Percentiles rank a stretch among this genome's conserved stretches.
These are phyloP conservation scores for Leptinotarsa juncta DNA, from an alignment of 2,888 invertebrate species.

Conservation along the genomic window DNA sequence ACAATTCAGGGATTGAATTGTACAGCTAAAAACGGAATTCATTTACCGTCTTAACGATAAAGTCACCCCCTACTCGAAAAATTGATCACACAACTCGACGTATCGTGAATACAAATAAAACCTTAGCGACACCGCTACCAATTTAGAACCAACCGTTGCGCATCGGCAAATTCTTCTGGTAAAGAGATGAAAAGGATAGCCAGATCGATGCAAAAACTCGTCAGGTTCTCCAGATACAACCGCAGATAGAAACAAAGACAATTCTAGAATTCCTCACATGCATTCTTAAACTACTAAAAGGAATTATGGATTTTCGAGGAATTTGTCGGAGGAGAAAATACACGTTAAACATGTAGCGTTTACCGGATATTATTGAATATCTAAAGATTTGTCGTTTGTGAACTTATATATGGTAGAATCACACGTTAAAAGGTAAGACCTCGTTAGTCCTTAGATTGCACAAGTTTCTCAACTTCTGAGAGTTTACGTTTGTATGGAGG, in stretches of 20 bases:
- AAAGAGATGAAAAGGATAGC: slow-evolving; percentile 13
- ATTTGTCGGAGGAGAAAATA: slow-evolving; percentile 5
- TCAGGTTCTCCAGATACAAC: slow-evolving; percentile 38
- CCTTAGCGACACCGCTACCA: slow-evolving; percentile 3
- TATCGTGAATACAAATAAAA: not conserved
- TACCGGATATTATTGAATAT: slow-evolving; percentile 1
- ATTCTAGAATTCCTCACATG: slow-evolving; percentile 31
- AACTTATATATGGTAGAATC: not conserved
- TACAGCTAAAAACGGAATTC: not conserved
- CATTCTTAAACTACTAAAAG: slow-evolving; percentile 6
- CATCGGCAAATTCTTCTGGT: slow-evolving; percentile 10
- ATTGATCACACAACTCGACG: not conserved
- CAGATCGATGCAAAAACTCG: slow-evolving; percentile 35
- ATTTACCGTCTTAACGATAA: not conserved
- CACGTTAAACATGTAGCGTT: not conserved
- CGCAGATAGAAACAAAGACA: slow-evolving; percentile 30
- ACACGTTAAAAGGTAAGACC: no score
- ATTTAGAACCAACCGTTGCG: slow-evolving; percentile 18
- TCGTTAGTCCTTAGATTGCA: no score
- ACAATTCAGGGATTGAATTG: no score
- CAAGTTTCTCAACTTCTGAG: no score
- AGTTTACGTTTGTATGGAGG: no score
- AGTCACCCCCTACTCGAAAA: not conserved
- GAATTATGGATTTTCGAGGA: slow-evolving; percentile 6
- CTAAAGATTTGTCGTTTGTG: not conserved